Percentiles rank a stretch among this genome's conserved stretches.
Evolutionary conservation across 2,888 invertebrate species (phyloP).

Genomic region (Campopleginae sp.): DNA sequence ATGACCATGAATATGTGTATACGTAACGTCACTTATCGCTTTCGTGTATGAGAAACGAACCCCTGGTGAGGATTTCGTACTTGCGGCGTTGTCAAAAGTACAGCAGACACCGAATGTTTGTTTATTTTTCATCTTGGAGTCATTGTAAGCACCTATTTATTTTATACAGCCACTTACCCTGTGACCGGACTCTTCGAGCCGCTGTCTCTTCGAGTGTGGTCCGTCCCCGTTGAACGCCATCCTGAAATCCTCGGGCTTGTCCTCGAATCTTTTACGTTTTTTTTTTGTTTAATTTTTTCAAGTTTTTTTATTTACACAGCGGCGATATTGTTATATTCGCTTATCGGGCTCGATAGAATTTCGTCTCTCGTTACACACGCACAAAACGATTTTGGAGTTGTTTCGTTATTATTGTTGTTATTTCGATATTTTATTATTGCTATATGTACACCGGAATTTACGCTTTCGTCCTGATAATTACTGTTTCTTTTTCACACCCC

Average conservation of each 20-base stretch:
- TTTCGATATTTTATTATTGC: not conserved
- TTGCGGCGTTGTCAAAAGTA: not conserved
- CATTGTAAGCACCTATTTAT: not conserved
- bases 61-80: not conserved
- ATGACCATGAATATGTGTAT: not conserved
- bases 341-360: slow-evolving; percentile 31
- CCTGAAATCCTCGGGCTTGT: slow-evolving; percentile 66
- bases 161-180: slow-evolving; percentile 76
- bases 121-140: not conserved
- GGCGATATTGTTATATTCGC: slow-evolving; percentile 15
- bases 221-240: slow-evolving; percentile 85
- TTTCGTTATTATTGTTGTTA: slow-evolving; percentile 24
- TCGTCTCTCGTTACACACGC: slow-evolving; percentile 41
- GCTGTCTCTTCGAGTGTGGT: slow-evolving; percentile 84
- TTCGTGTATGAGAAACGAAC: not conserved
- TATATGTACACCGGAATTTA: slow-evolving; percentile 18
- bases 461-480: not conserved
- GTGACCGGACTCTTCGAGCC: slow-evolving; percentile 83
- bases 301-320: slow-evolving; percentile 27
- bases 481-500: slow-evolving; percentile 33
- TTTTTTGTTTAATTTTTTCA: not conserved
- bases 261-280: not conserved
- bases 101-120: not conserved
- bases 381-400: slow-evolving; percentile 57
- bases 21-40: slow-evolving; percentile 20